Conservation (phyloP, 2,113 vertebrate genomes). For the Illadopsis cleaveri region DNA sequence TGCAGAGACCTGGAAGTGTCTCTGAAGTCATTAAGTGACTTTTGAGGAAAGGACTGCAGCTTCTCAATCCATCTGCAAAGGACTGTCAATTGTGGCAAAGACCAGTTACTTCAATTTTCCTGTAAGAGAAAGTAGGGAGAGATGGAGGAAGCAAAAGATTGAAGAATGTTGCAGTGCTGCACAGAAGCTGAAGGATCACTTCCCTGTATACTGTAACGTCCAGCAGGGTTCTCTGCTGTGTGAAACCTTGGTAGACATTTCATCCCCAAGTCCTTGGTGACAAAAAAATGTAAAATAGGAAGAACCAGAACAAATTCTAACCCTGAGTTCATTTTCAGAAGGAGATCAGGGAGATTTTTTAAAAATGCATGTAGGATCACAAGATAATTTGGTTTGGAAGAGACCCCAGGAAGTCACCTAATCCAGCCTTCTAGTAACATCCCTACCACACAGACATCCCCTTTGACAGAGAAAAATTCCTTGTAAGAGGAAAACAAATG, state of each 20-base stretch:
- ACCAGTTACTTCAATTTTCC: not conserved
- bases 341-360: not conserved
- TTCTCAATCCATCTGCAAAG: not conserved
- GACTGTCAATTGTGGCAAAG: not conserved
- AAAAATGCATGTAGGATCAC: not conserved
- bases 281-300: not conserved
- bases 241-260: not conserved
- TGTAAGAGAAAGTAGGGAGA: not conserved
- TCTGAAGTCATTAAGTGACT: not conserved
- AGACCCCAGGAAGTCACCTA: not conserved
- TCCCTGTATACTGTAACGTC: not conserved
- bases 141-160: not conserved
- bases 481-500: not conserved
- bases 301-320: not conserved
- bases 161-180: rapidly evolving
- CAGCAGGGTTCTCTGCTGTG: not conserved
- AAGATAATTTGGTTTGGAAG: not conserved
- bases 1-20: not conserved
- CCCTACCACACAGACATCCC: not conserved
- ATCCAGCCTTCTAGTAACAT: not conserved
- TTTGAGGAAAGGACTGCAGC: not conserved
- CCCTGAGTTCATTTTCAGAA: not conserved
- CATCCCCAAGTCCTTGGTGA: not conserved
- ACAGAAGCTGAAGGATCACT: not conserved
- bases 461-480: not conserved